Evolutionary conservation across 2,797 vertebrate genomes (phyloP).

Genomic region (Paramormyrops hopkinsi): DNA sequence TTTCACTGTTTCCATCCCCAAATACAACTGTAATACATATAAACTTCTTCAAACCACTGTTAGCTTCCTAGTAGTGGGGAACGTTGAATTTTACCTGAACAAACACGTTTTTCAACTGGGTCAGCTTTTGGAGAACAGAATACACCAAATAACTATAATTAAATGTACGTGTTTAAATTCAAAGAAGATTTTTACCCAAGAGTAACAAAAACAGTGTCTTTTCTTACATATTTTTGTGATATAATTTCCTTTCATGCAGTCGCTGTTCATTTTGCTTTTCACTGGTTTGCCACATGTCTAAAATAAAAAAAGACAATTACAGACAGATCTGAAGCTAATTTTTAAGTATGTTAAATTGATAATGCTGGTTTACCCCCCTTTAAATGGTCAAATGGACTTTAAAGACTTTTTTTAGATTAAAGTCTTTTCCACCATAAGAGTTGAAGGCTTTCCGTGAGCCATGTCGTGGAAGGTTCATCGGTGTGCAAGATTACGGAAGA

Average conservation of each 20-base stretch:
- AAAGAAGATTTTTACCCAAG: background rate
- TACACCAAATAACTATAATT: background rate
- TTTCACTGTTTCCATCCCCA: background rate
- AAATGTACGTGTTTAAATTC: constrained; percentile 11
- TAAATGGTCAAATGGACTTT: constrained; percentile 3
- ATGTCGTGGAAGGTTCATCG: background rate
- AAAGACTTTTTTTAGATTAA: background rate
- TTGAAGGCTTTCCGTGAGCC: background rate
- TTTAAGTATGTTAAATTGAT: constrained; percentile 4
- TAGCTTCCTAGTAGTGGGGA: background rate
- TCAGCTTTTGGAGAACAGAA: background rate
- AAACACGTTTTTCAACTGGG: background rate
- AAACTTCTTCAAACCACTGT: background rate
- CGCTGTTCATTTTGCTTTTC: background rate
- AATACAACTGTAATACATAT: background rate
- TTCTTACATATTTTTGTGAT: background rate
- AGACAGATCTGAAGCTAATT: background rate
- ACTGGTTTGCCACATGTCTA: background rate
- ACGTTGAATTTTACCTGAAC: background rate
- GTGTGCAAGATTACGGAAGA: constrained; percentile 30
- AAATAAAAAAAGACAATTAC: constrained; percentile 5
- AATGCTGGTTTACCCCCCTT: background rate
- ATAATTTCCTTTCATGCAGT: background rate
- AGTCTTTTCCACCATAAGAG: background rate
- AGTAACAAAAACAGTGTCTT: background rate